Base-by-base conservation (phyloP, 2,797 vertebrate species). In the Epinephelus malabaricus region DNA sequence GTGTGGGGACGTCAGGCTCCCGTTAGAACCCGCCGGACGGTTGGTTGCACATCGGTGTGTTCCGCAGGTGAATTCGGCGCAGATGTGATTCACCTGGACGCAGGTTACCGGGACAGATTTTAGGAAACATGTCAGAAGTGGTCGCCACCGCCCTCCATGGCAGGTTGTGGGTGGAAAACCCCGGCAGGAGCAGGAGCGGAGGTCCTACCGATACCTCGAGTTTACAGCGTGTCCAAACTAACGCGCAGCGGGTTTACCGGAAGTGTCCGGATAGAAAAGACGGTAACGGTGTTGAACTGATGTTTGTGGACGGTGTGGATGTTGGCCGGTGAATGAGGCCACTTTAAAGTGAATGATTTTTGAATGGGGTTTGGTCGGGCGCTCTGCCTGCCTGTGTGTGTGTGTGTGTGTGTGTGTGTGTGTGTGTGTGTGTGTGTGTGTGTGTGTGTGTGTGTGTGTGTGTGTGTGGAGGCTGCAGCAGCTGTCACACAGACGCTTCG, bases 81-180 rank as follows among this genome's bases (percentile, higher is more conserved):
- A 5, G 0, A 47, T 9, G 2, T 38, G 2, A n/a, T 13, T 13
- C 2, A 4, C 14, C n/a, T 67, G 13, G 23, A 11, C 1, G 13
- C 0, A 2, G 6, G 4, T n/a, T 23, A 2, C 6, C 3, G 10
- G 7, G 1, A 1, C 1, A 13, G 2, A 38, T 17, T 5, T 8
- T 0, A 27, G 38, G 11, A 50, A 50, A 63, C 2, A 56, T 15
- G 72, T 13, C 2, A 19, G 10, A 27, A 23, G 7, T 19, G 73
- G 55, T 72, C 55, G 66, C 59, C 85, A 49, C 83, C 81, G 69
- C 83, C 78, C 76, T 80, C 61, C 53, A 1, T 7, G 13, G 27
- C 30, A 1, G 69, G 27, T 8, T 34, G 7, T 8, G 34, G 34
- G 34, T 34, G 34, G 34, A 34, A 34, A 12, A 54, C 53, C 21